A percentile compares a stretch with the other conserved stretches of the same genome.
These are phyloP conservation scores for Mythimna loreyi DNA, from an alignment of 2,888 invertebrate species.

Conservation along the genomic window DNA sequence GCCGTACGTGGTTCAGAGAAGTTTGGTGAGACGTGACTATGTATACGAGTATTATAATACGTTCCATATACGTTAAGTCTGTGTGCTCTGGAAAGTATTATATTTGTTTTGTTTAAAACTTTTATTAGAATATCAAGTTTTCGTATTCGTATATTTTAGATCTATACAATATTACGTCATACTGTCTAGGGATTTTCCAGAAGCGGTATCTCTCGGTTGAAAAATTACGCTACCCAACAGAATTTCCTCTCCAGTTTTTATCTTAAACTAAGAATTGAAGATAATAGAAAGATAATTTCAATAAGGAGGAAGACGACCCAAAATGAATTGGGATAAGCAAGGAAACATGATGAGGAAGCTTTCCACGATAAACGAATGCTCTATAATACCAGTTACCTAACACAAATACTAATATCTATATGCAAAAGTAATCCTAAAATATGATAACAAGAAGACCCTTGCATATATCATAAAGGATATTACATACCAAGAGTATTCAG, in stretches of 20 bases:
- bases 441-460: conserved; percentile 29
- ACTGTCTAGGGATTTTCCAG: background rate
- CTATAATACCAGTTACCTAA: conserved; percentile 11
- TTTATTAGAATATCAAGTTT: conserved; percentile 31
- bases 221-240: background rate
- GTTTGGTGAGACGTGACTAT: conserved; percentile 50
- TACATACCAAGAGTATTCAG: conserved; percentile 45
- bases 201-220: background rate
- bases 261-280: too few relatives aligned
- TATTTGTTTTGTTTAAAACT: conserved; percentile 46
- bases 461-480: conserved; percentile 50
- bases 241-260: background rate
- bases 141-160: conserved; percentile 24
- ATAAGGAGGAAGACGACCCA: background rate
- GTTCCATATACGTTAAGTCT: conserved; percentile 28
- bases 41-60: conserved; percentile 36
- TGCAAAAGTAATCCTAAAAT: conserved; percentile 31
- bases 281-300: background rate
- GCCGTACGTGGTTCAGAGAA: conserved; percentile 53
- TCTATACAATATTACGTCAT: background rate
- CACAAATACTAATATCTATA: conserved; percentile 30
- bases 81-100: conserved; percentile 24
- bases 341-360: background rate
- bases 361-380: background rate
- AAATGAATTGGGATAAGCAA: background rate